Percentiles rank a stretch among this genome's conserved stretches.
Evolutionary conservation across 2,888 invertebrate genomes (phyloP).

Genomic region (Heliconius erato): DNA sequence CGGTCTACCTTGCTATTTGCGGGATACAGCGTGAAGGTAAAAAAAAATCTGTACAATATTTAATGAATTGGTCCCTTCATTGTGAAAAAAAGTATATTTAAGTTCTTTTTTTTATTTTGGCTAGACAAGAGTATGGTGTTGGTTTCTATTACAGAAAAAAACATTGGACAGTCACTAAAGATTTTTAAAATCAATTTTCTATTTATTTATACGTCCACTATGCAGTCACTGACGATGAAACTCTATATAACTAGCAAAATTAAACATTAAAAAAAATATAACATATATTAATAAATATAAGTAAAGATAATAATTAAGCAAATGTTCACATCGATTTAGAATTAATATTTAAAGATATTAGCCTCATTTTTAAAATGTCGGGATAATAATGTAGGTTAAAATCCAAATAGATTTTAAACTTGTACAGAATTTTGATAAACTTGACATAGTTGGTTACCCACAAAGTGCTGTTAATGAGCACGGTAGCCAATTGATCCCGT

Average conservation of each 20-base stretch:
- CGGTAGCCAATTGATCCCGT: slow-evolving; percentile 51
- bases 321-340: neutral
- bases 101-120: neutral
- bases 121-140: neutral
- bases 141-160: neutral
- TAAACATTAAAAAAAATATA: neutral
- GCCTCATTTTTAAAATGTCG: neutral
- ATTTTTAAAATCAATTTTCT: neutral
- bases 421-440: slow-evolving; percentile 34
- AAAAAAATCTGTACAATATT: too few species aligned
- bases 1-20: too few species aligned
- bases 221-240: neutral
- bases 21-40: too few species aligned
- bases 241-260: neutral
- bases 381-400: neutral
- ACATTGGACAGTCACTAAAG: neutral
- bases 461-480: slow-evolving; percentile 51
- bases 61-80: too few species aligned
- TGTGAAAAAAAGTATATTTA: neutral
- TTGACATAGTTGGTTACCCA: slow-evolving; percentile 41
- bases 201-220: neutral
- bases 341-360: neutral
- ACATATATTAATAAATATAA: neutral
- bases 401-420: neutral
- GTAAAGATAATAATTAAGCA: neutral